These are phyloP conservation scores for Lacerta agilis DNA, from an alignment of 2,797 vertebrate genomes.

Conservation along the genomic window DNA sequence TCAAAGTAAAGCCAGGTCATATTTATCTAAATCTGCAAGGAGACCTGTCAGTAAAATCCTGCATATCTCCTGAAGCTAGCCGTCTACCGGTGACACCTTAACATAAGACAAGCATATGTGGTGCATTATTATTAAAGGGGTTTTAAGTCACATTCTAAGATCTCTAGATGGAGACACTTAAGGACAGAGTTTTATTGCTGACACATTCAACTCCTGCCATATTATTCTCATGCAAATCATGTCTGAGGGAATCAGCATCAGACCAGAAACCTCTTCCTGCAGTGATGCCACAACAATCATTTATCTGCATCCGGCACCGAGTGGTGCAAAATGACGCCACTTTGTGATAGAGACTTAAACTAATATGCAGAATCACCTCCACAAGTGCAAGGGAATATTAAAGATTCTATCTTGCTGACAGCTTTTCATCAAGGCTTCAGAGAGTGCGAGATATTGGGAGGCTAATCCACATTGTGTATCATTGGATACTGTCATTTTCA, in stretches of 20 bases:
- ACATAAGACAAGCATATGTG: background rate
- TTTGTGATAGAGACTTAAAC: constrained; percentile 64
- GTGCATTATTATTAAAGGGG: constrained; percentile 39
- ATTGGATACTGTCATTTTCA: constrained; percentile 65
- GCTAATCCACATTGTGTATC: constrained; percentile 60
- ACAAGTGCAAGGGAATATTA: constrained; percentile 69
- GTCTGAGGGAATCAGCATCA: constrained; percentile 14
- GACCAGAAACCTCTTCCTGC: constrained; percentile 37
- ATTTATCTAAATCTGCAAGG: constrained; percentile 27
- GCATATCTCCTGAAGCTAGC: constrained; percentile 1
- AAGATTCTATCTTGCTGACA: constrained; percentile 74
- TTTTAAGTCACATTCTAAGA: constrained; percentile 19
- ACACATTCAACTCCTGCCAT: constrained; percentile 43
- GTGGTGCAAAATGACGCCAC: constrained; percentile 18
- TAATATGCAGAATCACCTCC: constrained; percentile 58
- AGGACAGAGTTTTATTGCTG: constrained; percentile 41
- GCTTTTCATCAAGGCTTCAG: constrained; percentile 59
- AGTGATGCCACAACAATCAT: constrained; percentile 29
- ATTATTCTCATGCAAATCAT: constrained; percentile 53
- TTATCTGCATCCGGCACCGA: constrained; percentile 51
- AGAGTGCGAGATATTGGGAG: constrained; percentile 40
- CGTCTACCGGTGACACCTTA: constrained; percentile 33
- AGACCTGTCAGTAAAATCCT: constrained; percentile 22
- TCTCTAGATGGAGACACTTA: constrained; percentile 37
- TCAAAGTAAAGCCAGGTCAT: background rate